phyloP scores from a whole-genome alignment of 2,113 vertebrate species.

The Megaceryle maxima region DNA sequence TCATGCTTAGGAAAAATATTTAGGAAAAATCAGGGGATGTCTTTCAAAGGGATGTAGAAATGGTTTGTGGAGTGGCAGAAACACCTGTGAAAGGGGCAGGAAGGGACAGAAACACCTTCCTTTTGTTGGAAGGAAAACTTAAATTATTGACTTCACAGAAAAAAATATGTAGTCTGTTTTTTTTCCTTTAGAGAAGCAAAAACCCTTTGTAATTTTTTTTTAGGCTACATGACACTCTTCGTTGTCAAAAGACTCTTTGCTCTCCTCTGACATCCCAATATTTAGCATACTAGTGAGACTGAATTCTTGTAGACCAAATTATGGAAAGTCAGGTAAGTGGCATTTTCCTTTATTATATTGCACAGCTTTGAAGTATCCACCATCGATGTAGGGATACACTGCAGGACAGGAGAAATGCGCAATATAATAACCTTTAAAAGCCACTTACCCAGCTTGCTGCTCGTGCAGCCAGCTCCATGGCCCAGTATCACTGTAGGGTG shows the following conservation, averaged over 20 bases:
- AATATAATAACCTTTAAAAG: constrained; percentile 49
- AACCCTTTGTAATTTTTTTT: constrained; percentile 11
- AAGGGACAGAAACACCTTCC: background rate
- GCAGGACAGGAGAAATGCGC: background rate
- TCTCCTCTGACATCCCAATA: background rate
- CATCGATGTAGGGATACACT: background rate
- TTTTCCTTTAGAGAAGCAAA: constrained; percentile 28
- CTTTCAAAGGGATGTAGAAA: background rate
- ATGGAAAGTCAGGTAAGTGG: constrained; percentile 36
- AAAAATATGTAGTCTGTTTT: background rate
- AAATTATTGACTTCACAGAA: background rate
- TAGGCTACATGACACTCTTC: constrained; percentile 19
- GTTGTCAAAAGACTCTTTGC: background rate
- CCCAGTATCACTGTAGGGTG: background rate
- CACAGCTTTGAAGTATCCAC: background rate
- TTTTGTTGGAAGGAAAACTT: background rate
- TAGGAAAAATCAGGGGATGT: background rate
- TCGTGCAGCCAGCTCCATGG: background rate
- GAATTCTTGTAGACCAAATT: constrained; percentile 26
- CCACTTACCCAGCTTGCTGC: background rate
- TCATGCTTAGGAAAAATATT: background rate
- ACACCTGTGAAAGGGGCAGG: no score
- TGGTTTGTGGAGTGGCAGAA: background rate
- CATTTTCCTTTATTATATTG: constrained; percentile 51
- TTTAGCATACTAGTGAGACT: constrained; percentile 35